Percentiles rank a stretch among this genome's conserved stretches.
phyloP scores from a whole-genome alignment of 2,797 vertebrate species.

The Synanceia verrucosa region DNA sequence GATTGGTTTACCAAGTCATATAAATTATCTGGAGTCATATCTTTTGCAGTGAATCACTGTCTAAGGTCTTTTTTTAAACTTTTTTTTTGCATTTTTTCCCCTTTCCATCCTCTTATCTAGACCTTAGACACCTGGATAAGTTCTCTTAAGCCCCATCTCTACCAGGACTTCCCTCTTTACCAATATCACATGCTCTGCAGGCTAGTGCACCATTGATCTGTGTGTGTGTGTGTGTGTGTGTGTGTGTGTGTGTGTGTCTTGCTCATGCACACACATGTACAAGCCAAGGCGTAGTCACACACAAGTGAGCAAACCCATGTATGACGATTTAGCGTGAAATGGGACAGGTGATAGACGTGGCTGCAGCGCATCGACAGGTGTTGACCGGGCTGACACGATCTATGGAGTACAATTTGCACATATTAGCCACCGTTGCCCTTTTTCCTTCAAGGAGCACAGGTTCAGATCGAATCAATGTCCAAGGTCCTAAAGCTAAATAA shows the following conservation, averaged over 20 bases:
- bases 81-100: neutral
- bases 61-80: neutral
- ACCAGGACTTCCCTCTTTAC: conserved; percentile 17
- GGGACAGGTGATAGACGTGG: conserved; percentile 56
- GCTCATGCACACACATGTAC: neutral
- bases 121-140: conserved; percentile 21
- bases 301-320: conserved; percentile 23
- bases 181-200: conserved; percentile 8
- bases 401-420: conserved; percentile 61
- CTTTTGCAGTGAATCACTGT: neutral
- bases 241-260: no score
- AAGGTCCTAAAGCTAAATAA: conserved; percentile 65
- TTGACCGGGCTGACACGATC: conserved; percentile 42
- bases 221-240: conserved; percentile 7
- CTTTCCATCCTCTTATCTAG: conserved; percentile 1
- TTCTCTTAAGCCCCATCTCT: conserved; percentile 12
- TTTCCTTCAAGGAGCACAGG: conserved; percentile 33
- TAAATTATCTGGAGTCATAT: neutral
- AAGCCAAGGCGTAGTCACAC: conserved; percentile 24
- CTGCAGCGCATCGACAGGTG: conserved; percentile 49
- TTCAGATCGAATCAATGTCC: conserved; percentile 64
- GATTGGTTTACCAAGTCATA: neutral
- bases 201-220: conserved; percentile 42
- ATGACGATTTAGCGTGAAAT: conserved; percentile 48
- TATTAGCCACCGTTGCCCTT: conserved; percentile 55